phyloP scores from a whole-genome alignment of 64 coral and sea anemone genomes.

The Pocillopora damicornis region DNA sequence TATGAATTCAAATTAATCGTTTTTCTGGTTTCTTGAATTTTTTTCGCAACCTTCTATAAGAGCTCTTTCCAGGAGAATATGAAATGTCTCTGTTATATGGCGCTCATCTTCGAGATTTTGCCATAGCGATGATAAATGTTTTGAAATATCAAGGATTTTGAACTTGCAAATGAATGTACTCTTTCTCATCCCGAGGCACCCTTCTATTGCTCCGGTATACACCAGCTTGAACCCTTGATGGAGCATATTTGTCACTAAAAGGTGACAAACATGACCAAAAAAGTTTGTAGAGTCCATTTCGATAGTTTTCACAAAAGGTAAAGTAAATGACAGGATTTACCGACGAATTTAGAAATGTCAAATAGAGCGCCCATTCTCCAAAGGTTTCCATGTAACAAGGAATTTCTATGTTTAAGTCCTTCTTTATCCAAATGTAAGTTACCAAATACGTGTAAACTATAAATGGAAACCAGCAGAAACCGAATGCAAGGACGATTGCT shows the following conservation, averaged over 20 bases:
- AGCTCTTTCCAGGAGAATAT: background rate
- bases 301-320: constrained; percentile 7
- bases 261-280: background rate
- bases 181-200: background rate
- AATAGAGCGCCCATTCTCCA: background rate
- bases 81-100: background rate
- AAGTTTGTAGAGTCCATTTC: background rate
- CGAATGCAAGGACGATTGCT: background rate
- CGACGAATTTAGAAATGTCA: constrained; percentile 2
- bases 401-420: background rate
- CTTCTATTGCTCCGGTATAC: background rate
- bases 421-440: background rate
- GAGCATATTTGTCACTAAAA: background rate
- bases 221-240: background rate
- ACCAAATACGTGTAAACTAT: background rate
- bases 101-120: background rate
- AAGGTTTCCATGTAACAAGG: background rate
- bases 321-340: constrained; percentile 20
- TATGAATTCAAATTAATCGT: background rate
- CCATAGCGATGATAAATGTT: background rate
- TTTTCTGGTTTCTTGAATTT: background rate
- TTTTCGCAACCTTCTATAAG: background rate
- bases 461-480: constrained; percentile 16
- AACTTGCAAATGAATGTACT: background rate
- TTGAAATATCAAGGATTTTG: too few relatives aligned